These are phyloP conservation scores for Amazona vittata DNA, from an alignment of 2,113 vertebrate genomes.

Conservation along the genomic window DNA sequence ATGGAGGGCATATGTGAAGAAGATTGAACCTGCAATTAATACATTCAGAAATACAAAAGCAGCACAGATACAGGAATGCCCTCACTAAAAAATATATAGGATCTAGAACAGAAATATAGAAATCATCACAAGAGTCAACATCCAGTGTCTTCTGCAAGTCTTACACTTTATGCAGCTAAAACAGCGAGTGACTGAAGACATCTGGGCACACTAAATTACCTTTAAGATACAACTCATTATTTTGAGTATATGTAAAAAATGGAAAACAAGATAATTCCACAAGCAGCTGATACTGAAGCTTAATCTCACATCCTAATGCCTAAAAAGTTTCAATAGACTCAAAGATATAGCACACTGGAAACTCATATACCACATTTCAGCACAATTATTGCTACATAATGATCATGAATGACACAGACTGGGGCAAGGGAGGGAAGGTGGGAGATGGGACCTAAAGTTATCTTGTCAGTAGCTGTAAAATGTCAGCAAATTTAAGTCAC, in stretches of 20 bases:
- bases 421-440: not conserved
- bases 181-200: not conserved
- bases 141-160: not conserved
- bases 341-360: not conserved
- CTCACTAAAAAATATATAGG: not conserved
- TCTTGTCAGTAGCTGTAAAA: not conserved
- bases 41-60: not conserved
- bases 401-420: not conserved
- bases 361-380: not conserved
- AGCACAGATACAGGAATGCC: not conserved
- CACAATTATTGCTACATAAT: not conserved
- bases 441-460: not conserved
- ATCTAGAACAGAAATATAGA: not conserved
- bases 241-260: not conserved
- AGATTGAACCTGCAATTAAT: not conserved
- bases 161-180: not conserved
- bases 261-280: not conserved
- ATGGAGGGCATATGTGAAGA: accelerated
- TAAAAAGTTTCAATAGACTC: not conserved
- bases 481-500: not conserved
- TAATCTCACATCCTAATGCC: not conserved
- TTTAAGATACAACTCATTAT: not conserved
- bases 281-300: not conserved
- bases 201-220: not conserved
- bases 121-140: not conserved